phyloP scores from a whole-genome alignment of 2,888 invertebrate genomes.

The Vannuccia rotundouncinata region DNA sequence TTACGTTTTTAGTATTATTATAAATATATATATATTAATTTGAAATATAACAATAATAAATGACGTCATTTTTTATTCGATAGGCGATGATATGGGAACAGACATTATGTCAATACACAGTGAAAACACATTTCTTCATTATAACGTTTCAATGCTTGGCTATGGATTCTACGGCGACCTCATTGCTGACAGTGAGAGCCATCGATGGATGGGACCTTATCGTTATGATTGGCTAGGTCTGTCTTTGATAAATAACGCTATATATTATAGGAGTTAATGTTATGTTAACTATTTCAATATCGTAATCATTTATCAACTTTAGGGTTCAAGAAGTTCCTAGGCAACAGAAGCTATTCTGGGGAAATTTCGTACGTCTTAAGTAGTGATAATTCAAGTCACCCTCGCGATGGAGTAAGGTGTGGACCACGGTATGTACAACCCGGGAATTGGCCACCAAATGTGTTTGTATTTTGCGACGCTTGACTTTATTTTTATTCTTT shows the following conservation, averaged over 20 bases:
- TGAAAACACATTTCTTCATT: conserved; percentile 60
- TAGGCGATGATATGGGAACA: conserved; percentile 66
- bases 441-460: too few relatives aligned
- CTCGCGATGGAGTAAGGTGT: too few relatives aligned
- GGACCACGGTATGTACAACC: too few relatives aligned
- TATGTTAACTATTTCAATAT: too few relatives aligned
- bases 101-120: conserved; percentile 71
- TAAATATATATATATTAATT: too few relatives aligned
- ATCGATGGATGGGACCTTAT: conserved; percentile 77
- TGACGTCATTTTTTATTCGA: conserved; percentile 33
- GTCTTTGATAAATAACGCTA: too few relatives aligned
- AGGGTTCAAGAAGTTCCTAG: background rate
- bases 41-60: background rate
- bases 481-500: too few relatives aligned
- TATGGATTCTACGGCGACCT: conserved; percentile 81
- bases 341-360: background rate
- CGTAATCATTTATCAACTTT: too few relatives aligned
- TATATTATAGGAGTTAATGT: too few relatives aligned
- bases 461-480: too few relatives aligned
- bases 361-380: background rate
- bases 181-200: conserved; percentile 69
- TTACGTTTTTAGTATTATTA: too few relatives aligned
- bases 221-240: conserved; percentile 72
- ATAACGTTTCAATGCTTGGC: conserved; percentile 71
- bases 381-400: too few relatives aligned